Base-by-base conservation (phyloP, 30 jellyfish, hydroid and myxozoan species). In the Mastigias papua region DNA sequence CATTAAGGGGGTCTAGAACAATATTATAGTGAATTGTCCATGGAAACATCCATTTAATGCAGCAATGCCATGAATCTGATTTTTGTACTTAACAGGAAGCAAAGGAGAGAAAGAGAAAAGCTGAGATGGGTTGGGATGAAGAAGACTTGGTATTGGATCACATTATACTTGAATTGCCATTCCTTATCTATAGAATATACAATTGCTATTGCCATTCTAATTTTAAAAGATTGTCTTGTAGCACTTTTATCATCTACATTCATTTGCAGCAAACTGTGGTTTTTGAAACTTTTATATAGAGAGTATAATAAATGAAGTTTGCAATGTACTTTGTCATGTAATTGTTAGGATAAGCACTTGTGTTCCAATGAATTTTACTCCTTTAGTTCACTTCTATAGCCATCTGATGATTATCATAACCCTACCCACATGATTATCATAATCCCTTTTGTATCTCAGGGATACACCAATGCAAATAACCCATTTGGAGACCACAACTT, bases 401-500 rank as follows among this genome's bases (percentile, higher is more conserved):
- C 7, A 60, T n/a, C 35, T 65, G 13, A 35, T 26, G 3, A 65
- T 16, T 16, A 65, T 0, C 1, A 13, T 34, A 9, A 9, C 27
- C 31, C 8, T 15, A 70, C 3, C 1, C 31, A 35, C 31, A 27
- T 25, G 9, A 29, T 6, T 42, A 10, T 33, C 34, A 22, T 51
- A 35, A 71, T 87, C 30, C 9, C 17, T 42, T 73, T 78, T 78
- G 16, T 42, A 3, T 21, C 34, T 25, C 81, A 79, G 90, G 99
- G 97, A 17, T 95, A 95, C 75, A 90, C 99, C 3, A 91, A 95
- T 80, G 48, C 99, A 9, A 88, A 90, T 67, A 95, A 95, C 51
- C 99, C 99, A 42, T 95, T 95, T 90, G 99, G 99, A 0, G 99
- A 95, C 78, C 93, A 84, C 72, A 81, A 90, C 35, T 69, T 95